phyloP scores from a whole-genome alignment of 2,888 invertebrate species.

The Hedychridium roseum region DNA sequence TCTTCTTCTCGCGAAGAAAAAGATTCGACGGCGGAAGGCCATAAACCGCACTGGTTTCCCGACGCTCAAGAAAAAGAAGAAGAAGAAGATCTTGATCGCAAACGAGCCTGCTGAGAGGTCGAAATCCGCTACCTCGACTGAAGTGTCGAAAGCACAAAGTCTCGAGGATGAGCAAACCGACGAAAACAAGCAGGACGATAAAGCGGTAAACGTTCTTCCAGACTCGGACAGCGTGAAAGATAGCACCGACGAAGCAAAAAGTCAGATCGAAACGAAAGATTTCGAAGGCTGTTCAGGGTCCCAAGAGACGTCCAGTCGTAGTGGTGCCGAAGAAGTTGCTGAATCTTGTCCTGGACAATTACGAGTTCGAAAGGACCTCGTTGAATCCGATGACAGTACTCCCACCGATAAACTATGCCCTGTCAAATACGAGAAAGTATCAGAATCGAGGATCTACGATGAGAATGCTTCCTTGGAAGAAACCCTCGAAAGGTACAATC shows the following conservation, averaged over 20 bases:
- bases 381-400: conserved; percentile 51
- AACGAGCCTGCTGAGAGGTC: conserved; percentile 32
- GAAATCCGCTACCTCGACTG: not conserved
- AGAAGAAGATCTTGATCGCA: conserved; percentile 63
- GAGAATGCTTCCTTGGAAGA: conserved; percentile 59
- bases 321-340: conserved; percentile 32
- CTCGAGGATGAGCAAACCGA: conserved; percentile 11
- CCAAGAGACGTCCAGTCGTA: conserved; percentile 28
- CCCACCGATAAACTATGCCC: conserved; percentile 53
- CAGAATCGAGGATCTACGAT: conserved; percentile 56
- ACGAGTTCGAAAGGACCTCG: conserved; percentile 54
- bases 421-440: conserved; percentile 55
- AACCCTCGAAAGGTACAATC: conserved; percentile 55
- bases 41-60: conserved; percentile 91
- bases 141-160: not conserved
- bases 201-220: conserved; percentile 12
- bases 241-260: conserved; percentile 5
- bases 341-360: conserved; percentile 48
- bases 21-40: conserved; percentile 74
- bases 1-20: conserved; percentile 63
- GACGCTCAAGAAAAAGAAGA: conserved; percentile 82
- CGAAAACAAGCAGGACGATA: conserved; percentile 21
- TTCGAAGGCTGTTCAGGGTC: conserved; percentile 24
- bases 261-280: conserved; percentile 28
- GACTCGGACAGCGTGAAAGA: conserved; percentile 3